Percentiles rank a stretch among this genome's conserved stretches.
phyloP scores from a whole-genome alignment of 2,888 invertebrate genomes.

The Stenolophus ochropezus region DNA sequence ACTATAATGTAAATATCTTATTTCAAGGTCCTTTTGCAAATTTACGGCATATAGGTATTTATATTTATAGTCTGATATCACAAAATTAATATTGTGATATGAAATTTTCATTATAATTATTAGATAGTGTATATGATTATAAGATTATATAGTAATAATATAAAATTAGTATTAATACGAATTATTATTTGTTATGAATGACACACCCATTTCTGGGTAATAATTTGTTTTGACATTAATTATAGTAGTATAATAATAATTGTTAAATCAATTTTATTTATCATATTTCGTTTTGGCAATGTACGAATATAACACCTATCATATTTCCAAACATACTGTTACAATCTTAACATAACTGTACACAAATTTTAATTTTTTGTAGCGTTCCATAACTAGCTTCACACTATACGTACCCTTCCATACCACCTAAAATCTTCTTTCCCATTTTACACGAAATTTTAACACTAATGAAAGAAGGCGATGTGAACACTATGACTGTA shows the following conservation, averaged over 20 bases:
- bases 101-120: conserved; percentile 12
- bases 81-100: background rate
- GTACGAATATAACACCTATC: no score
- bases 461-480: background rate
- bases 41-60: background rate
- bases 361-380: no score
- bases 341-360: no score
- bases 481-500: background rate
- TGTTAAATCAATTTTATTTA: no score
- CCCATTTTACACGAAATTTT: background rate
- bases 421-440: conserved; percentile 65
- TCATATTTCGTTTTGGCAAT: no score
- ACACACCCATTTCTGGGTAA: no score
- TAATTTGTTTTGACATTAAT: no score
- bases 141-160: no score
- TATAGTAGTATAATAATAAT: no score
- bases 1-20: background rate
- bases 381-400: background rate
- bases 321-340: no score
- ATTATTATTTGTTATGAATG: no score
- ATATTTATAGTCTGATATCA: background rate
- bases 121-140: background rate
- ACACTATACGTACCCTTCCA: conserved; percentile 67
- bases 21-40: background rate
- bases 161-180: no score